Conservation (phyloP, 2,888 invertebrate species). For the Lasioglossum figueresi region DNA sequence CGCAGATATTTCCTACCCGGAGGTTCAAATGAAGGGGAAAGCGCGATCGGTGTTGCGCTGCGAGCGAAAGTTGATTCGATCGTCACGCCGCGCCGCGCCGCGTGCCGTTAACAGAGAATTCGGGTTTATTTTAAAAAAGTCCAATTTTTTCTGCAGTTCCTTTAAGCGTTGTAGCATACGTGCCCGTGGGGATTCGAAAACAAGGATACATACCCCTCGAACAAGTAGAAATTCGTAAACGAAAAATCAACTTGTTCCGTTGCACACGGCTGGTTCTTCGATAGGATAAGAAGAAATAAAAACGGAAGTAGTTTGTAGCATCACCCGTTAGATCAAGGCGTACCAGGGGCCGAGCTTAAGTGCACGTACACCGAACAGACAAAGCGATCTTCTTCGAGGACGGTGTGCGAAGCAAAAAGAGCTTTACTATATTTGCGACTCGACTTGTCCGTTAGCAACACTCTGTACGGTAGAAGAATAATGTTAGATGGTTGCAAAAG, state of each 20-base stretch:
- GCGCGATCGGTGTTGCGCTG: not conserved
- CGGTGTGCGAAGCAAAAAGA: not conserved
- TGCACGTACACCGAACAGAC: not conserved
- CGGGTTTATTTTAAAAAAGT: too few relatives aligned
- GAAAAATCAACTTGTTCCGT: not conserved
- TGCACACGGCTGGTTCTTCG: not conserved
- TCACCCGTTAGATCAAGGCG: not conserved
- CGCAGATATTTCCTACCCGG: not conserved
- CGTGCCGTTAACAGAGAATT: not conserved
- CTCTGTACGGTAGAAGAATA: not conserved
- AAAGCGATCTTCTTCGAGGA: not conserved
- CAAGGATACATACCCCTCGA: too few relatives aligned
- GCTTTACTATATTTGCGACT: not conserved
- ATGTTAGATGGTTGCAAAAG: not conserved
- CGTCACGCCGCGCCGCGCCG: not conserved
- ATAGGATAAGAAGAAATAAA: not conserved
- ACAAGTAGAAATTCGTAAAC: not conserved
- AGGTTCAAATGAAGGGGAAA: not conserved
- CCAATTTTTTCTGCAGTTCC: too few relatives aligned
- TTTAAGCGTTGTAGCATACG: too few relatives aligned
- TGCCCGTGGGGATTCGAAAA: too few relatives aligned
- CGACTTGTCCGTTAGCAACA: not conserved
- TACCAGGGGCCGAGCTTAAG: slow-evolving; percentile 3
- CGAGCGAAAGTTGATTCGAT: not conserved
- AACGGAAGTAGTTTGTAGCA: not conserved